phyloP scores from a whole-genome alignment of 2,888 invertebrate genomes.

The Drosophila sordidapex region DNA sequence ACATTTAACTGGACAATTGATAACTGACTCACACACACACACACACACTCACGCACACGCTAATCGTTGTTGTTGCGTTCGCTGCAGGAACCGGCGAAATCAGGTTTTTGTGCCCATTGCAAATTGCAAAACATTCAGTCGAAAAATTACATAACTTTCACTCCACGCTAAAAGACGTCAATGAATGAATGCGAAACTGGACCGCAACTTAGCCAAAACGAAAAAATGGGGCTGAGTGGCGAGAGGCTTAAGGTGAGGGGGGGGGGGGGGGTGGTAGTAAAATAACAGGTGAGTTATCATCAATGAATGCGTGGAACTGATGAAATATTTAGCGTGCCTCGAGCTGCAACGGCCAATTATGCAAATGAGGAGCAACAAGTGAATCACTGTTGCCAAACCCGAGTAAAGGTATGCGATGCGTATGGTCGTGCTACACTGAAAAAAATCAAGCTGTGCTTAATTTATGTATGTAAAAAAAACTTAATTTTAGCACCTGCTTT shows the following conservation, averaged over 20 bases:
- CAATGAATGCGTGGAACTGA: slow-evolving; percentile 52
- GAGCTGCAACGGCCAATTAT: slow-evolving; percentile 43
- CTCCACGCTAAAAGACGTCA: slow-evolving; percentile 56
- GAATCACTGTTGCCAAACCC: slow-evolving; percentile 59
- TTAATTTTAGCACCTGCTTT: not conserved
- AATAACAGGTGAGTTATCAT: slow-evolving; percentile 56
- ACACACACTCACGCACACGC: slow-evolving; percentile 16
- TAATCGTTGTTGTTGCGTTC: not conserved
- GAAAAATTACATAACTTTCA: slow-evolving; percentile 81
- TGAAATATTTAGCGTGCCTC: slow-evolving; percentile 42
- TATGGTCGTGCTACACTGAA: not conserved
- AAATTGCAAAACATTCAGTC: slow-evolving; percentile 65
- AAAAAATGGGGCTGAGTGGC: not conserved
- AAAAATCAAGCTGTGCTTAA: not conserved
- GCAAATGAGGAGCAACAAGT: slow-evolving; percentile 68
- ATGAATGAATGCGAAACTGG: slow-evolving; percentile 74
- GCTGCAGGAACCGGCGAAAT: slow-evolving; percentile 50
- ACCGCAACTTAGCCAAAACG: slow-evolving; percentile 39
- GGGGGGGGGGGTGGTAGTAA: slow-evolving; percentile 8
- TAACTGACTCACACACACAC: slow-evolving; percentile 37
- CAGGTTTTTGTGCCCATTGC: slow-evolving; percentile 70
- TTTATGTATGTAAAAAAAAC: not conserved
- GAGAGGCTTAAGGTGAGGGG: not conserved
- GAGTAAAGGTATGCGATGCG: slow-evolving; percentile 24
- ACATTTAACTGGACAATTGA: slow-evolving; percentile 58